phyloP scores from a whole-genome alignment of 1,140 invertebrate species.

The Steinernema khuongi region DNA sequence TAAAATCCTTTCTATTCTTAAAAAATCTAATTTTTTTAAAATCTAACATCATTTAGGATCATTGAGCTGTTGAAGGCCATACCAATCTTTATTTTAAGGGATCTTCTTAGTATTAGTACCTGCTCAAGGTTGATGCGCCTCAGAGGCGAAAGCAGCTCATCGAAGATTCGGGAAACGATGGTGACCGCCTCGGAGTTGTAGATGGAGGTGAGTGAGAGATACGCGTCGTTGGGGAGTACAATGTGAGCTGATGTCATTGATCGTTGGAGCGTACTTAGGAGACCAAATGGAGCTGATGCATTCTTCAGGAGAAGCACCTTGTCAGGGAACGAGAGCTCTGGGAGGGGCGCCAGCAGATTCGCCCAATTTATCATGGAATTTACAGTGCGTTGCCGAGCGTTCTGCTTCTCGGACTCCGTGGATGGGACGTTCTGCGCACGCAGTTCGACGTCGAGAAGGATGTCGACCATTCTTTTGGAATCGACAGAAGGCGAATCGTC shows the following conservation, averaged over 20 bases:
- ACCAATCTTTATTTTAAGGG: too few species aligned
- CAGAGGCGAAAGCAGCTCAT: conserved; percentile 47
- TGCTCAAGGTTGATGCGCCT: conserved; percentile 39
- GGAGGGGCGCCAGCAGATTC: conserved; percentile 48
- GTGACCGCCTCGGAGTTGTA: conserved; percentile 33
- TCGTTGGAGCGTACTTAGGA: conserved; percentile 44
- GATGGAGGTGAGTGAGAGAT: conserved; percentile 38
- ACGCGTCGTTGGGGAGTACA: conserved; percentile 47
- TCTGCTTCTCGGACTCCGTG: conserved; percentile 24
- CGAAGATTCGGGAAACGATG: conserved; percentile 38
- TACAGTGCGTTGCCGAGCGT: conserved; percentile 36
- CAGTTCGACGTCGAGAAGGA: conserved; percentile 48
- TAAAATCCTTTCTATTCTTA: too few species aligned
- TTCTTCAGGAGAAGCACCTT: conserved; percentile 37
- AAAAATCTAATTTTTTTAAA: too few species aligned
- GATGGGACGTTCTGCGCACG: conserved; percentile 31
- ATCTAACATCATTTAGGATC: too few species aligned
- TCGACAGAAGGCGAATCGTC: conserved; percentile 29
- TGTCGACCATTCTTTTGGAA: conserved; percentile 39
- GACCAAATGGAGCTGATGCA: conserved; percentile 34
- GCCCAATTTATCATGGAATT: conserved; percentile 46
- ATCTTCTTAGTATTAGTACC: background rate
- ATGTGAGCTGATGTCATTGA: conserved; percentile 43
- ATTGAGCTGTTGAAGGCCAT: too few species aligned
- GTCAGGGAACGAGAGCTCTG: conserved; percentile 48